Percentiles rank a stretch among this genome's conserved stretches.
Evolutionary conservation across 2,888 invertebrate genomes (phyloP).

Genomic region (Callyntrura guangdongensis): DNA sequence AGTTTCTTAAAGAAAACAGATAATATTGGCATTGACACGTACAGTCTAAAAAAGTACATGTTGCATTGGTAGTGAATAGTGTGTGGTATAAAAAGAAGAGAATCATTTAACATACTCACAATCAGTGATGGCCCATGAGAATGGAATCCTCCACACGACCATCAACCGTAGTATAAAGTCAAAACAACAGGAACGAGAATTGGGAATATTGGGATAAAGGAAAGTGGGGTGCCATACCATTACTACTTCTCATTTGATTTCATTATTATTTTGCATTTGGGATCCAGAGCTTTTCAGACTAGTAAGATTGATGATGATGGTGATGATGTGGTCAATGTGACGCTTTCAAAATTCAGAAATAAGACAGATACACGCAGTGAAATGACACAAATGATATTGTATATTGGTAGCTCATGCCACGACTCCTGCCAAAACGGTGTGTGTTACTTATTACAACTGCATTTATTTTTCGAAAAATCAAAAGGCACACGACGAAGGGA

Average conservation of each 20-base stretch:
- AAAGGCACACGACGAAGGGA: no score
- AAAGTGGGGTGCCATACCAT: not conserved
- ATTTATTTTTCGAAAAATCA: no score
- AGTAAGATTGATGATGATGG: not conserved
- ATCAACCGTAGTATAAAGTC: not conserved
- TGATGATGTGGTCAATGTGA: not conserved
- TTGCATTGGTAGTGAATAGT: no score
- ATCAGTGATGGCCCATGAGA: not conserved
- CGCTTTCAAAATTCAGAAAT: not conserved
- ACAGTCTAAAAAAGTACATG: no score
- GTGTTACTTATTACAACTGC: not conserved
- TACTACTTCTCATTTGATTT: slow-evolving; percentile 19
- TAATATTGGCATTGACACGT: no score
- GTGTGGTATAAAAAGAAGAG: not conserved
- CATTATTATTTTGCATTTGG: slow-evolving; percentile 33
- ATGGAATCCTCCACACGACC: not conserved
- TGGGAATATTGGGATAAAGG: not conserved
- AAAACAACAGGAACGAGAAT: not conserved
- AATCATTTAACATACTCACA: not conserved
- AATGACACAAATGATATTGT: not conserved
- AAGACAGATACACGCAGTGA: not conserved
- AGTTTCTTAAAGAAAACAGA: not conserved
- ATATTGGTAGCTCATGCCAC: slow-evolving; percentile 12
- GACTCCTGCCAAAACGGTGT: not conserved
- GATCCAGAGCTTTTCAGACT: not conserved